A percentile compares a stretch with the other conserved stretches of the same genome.
Evolutionary conservation across 2,797 vertebrate species (phyloP).

Genomic region (Tachyglossus aculeatus): DNA sequence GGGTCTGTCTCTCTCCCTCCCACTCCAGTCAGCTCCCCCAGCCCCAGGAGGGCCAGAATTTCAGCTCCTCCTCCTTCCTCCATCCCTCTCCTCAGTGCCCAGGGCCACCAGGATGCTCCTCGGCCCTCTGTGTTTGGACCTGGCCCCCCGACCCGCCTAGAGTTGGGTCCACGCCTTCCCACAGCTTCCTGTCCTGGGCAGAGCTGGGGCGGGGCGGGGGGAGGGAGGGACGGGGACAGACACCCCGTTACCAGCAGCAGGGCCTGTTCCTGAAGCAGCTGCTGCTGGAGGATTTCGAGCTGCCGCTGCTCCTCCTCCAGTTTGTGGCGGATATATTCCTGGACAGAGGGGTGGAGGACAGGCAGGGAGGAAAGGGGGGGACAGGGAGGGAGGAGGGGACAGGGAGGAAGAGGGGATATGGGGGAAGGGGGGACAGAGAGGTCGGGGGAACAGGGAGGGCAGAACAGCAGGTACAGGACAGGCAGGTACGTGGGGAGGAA

Average conservation of each 20-base stretch:
- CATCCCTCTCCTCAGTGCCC: too few relatives aligned
- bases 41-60: too few relatives aligned
- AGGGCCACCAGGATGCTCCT: too few relatives aligned
- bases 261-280: slow-evolving; percentile 95
- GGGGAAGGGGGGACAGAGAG: neutral
- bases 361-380: neutral
- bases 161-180: neutral
- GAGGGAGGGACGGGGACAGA: slow-evolving; percentile 27
- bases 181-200: neutral
- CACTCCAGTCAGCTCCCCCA: too few relatives aligned
- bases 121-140: too few relatives aligned
- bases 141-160: neutral
- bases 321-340: slow-evolving; percentile 96
- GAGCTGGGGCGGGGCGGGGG: neutral
- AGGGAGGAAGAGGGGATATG: neutral
- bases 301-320: slow-evolving; percentile 95
- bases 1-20: neutral
- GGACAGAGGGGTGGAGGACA: slow-evolving; percentile 56
- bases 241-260: slow-evolving; percentile 88
- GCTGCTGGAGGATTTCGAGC: slow-evolving; percentile 95
- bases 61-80: too few relatives aligned
- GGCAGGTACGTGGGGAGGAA: neutral
- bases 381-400: neutral
- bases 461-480: slow-evolving; percentile 25
- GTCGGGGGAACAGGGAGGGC: neutral